Percentiles rank a stretch among this genome's conserved stretches.
phyloP scores from a whole-genome alignment of 2,113 vertebrate species.

The Pollachius pollachius region DNA sequence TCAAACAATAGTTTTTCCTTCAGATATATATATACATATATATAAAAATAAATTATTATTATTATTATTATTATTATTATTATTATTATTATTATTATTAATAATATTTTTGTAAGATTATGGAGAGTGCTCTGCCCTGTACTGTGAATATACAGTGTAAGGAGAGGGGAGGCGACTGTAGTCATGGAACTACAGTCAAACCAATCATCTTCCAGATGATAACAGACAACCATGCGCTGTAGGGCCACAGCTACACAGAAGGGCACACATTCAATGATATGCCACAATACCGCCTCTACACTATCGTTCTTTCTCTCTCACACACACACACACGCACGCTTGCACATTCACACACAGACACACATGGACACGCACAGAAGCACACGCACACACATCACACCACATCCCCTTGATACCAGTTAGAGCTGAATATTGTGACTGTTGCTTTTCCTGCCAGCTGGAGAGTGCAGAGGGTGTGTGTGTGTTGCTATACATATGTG shows the following conservation, averaged over 20 bases:
- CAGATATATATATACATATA: background rate
- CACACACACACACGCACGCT: background rate
- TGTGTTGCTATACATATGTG: conserved; percentile 11
- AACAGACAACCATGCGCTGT: too few relatives aligned
- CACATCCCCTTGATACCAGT: conserved; percentile 57
- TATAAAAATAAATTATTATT: too few relatives aligned
- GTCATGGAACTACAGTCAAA: too few relatives aligned
- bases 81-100: background rate
- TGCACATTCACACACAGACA: background rate
- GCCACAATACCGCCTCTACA: background rate
- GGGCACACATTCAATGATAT: background rate
- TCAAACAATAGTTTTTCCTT: background rate
- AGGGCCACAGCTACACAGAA: background rate
- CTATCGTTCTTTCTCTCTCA: background rate
- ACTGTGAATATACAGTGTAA: too few relatives aligned
- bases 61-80: conserved; percentile 1
- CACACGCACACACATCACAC: conserved; percentile 16
- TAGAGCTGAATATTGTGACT: conserved; percentile 55
- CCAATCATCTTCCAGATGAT: too few relatives aligned
- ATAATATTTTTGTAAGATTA: background rate
- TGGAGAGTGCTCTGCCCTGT: background rate
- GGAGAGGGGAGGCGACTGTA: too few relatives aligned
- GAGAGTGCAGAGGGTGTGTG: conserved; percentile 44
- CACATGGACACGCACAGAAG: conserved; percentile 10
- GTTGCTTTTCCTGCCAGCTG: conserved; percentile 65